Evolutionary conservation across 2,113 vertebrate species (phyloP).

Genomic region (Emberiza fucata): DNA sequence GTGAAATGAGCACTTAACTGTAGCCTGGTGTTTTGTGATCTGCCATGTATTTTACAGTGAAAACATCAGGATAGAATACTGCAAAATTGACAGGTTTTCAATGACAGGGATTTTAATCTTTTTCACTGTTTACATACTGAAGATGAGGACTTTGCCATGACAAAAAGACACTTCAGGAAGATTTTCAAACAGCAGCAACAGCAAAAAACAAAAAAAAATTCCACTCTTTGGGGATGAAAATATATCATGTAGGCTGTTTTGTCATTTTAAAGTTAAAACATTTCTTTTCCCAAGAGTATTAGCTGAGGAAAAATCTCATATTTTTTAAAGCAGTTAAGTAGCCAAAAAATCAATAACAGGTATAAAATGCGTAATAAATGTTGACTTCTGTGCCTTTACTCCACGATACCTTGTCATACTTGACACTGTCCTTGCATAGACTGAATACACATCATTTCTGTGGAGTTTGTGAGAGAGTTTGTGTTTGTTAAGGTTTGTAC

Average conservation of each 20-base stretch:
- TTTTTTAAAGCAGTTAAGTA: background rate
- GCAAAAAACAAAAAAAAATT: background rate
- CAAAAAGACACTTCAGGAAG: background rate
- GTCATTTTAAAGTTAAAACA: constrained; percentile 11
- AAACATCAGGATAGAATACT: background rate
- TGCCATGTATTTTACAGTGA: background rate
- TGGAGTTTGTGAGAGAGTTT: background rate
- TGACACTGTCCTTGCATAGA: background rate
- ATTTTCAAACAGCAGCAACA: background rate
- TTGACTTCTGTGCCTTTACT: background rate
- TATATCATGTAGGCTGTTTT: background rate
- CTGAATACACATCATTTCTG: background rate
- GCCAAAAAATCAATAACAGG: constrained; percentile 5
- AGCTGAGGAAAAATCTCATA: background rate
- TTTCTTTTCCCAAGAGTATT: background rate
- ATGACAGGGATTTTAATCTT: background rate
- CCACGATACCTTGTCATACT: background rate
- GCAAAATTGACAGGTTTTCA: background rate
- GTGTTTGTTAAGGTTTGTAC: background rate
- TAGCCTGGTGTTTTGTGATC: background rate
- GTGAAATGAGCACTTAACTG: background rate
- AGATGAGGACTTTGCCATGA: background rate
- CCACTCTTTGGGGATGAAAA: background rate
- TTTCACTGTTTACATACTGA: background rate
- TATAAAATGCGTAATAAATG: background rate